Conservation (phyloP, 2,113 vertebrate genomes). For the Ailuropoda melanoleuca region DNA sequence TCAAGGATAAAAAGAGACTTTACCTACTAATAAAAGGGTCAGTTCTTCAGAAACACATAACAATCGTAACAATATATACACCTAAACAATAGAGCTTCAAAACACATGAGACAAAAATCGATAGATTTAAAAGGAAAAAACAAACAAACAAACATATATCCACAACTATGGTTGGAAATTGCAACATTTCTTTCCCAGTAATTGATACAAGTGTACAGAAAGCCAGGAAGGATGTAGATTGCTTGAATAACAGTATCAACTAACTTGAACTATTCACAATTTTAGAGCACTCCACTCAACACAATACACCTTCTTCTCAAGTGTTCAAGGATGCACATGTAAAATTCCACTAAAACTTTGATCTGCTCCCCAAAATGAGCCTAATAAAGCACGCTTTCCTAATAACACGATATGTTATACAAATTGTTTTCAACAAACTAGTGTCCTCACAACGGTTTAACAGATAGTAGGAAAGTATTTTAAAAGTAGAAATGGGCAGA, state of each 20-base stretch:
- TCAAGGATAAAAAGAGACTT: not conserved
- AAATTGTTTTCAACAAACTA: conserved; percentile 19
- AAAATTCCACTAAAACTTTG: not conserved
- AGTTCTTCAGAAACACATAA: not conserved
- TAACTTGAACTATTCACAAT: not conserved
- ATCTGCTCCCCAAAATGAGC: not conserved
- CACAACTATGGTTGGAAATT: not conserved
- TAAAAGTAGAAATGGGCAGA: not conserved
- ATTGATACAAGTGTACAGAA: not conserved
- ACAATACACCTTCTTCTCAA: not conserved
- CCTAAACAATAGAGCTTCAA: not conserved
- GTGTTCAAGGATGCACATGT: not conserved
- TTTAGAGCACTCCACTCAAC: not conserved
- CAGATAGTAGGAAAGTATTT: not conserved
- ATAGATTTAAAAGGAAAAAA: not conserved
- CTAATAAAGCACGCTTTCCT: not conserved
- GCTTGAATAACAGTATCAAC: not conserved
- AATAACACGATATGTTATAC: not conserved
- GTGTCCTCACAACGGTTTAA: not conserved
- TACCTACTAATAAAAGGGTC: not conserved
- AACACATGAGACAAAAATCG: not conserved
- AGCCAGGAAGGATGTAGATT: not conserved
- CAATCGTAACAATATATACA: not conserved
- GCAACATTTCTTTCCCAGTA: not conserved
- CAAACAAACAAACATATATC: not conserved